Evolutionary conservation across 2,888 invertebrate species (phyloP), one percentile per base, ranked within the genome.

Genomic region (Diploptera punctata): DNA sequence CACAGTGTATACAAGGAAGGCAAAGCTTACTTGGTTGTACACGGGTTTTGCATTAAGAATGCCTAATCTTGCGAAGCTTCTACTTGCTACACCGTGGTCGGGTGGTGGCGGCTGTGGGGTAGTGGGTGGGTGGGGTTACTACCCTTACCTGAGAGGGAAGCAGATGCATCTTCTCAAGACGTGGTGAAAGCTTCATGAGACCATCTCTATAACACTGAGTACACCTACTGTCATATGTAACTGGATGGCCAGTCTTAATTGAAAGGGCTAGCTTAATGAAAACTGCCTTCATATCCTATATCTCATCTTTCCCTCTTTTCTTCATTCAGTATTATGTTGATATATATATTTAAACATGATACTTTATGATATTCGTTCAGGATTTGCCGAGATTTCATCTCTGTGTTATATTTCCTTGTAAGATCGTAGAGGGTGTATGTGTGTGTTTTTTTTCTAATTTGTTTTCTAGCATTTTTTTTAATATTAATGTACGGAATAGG

Each of bases 41-140:
- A 74, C 71, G 74, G 74, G 69, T 74, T 74, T 74, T 74, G 74
- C 74, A 74, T 74, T 74, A 74, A 74, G 74, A 71, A 71, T 74
- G 74, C 71, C 71, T 74, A 74, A 74, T 74, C 74, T 74, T 62
- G 65, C 73, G 33, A 33, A 57, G 57, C 57, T 57, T 31, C 29
- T 57, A n/a, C n/a, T n/a, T n/a, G 57, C 57, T 57, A 29, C 57
- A 29, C 13, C 24, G 57, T 38, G 29, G 68, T 31, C 29, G 26
- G 61, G 54, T 24, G 49, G 31, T 29, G 38, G 68, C n/a, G 33
- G 10, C 7, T 7, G 5, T 33, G 33, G 33, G 5, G 33, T 10
- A 7, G 49, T 19, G 29, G 38, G n/a, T 44, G 65, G 29, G 29
- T 21, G 67, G 57, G 38, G 21, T 13, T 13, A 21, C 31, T 71